Evolutionary conservation across 2,113 vertebrate genomes (phyloP).

Genomic region (Phrynosoma blainvillii): DNA sequence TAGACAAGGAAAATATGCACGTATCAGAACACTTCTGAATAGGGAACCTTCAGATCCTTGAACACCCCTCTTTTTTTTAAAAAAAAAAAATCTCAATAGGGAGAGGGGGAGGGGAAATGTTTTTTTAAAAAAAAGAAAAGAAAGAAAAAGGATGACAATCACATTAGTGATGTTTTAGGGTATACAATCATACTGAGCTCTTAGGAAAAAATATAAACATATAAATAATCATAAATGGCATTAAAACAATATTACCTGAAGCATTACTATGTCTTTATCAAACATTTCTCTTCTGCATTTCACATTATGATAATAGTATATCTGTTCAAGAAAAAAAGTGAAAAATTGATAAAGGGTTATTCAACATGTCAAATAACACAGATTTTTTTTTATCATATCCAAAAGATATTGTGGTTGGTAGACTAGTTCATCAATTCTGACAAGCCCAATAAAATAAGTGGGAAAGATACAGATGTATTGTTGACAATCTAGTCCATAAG

Average conservation of each 20-base stretch:
- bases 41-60: not conserved
- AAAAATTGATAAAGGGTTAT: slow-evolving; percentile 30
- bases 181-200: not conserved
- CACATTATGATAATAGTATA: slow-evolving; percentile 99
- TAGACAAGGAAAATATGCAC: not conserved
- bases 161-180: not conserved
- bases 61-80: not conserved
- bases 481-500: not conserved
- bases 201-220: not conserved
- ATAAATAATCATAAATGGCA: not conserved
- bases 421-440: not conserved
- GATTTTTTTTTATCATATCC: not conserved
- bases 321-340: slow-evolving; percentile 77
- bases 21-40: not conserved
- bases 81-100: not conserved
- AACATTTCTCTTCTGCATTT: slow-evolving; percentile 99
- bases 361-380: not conserved
- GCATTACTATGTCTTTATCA: slow-evolving; percentile 96
- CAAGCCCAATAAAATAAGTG: not conserved
- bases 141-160: not conserved
- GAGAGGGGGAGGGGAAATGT: not conserved
- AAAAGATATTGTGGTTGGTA: not conserved
- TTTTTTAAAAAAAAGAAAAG: not conserved
- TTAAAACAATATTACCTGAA: slow-evolving; percentile 81
- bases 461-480: not conserved